Base-by-base conservation (phyloP, 2,113 vertebrate genomes). In the Ceratotherium simum region DNA sequence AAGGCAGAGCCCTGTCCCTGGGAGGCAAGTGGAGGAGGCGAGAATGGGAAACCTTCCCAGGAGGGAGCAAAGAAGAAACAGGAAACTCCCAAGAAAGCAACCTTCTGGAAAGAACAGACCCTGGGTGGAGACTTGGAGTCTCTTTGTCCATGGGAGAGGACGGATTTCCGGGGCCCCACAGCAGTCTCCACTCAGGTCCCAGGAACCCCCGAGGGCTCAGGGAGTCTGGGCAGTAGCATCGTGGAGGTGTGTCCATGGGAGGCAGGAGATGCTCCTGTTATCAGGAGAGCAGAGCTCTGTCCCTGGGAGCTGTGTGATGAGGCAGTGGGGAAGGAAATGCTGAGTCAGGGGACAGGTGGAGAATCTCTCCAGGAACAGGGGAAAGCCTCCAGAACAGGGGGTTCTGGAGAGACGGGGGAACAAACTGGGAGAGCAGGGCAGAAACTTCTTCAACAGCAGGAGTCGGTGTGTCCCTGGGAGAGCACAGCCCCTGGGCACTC, bases 71-170 rank as follows among this genome's bases (percentile, higher is more conserved):
- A 70, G 64, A 21, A 39, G 48, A 81, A 88, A 82, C 95, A 83
- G 85, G 51, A 95, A 17, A 6, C 6, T 17, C 81, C 72, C 39
- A 60, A 79, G 78, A 86, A 93, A 83, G 80, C 89, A 42, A 14
- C 36, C 5, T 69, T 87, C 58, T 72, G 91, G 96, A 81, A 91
- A 62, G 95, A 94, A 73, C 96, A 97, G 83, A 97, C 96, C 76
- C 90, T 76, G 23, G 75, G 78, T 6, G 33, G 85, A 86, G 96
- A 96, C 42, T 86, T 96, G 86, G 85, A 84, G 65, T 90, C 98
- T 72, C 60, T 98, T 4, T 96, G 97, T 73, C 96, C 94, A 1
- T 98, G 98, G 97, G 98, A 98, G 60, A 98, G 98, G 79, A 98
- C 98, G 36, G 98, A 98, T 67, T 98, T 98, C 54, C 95, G 95